Percentiles rank a stretch among this genome's conserved stretches.
These are phyloP conservation scores for Calonectris borealis DNA, from an alignment of 2,113 vertebrate genomes.

Conservation along the genomic window DNA sequence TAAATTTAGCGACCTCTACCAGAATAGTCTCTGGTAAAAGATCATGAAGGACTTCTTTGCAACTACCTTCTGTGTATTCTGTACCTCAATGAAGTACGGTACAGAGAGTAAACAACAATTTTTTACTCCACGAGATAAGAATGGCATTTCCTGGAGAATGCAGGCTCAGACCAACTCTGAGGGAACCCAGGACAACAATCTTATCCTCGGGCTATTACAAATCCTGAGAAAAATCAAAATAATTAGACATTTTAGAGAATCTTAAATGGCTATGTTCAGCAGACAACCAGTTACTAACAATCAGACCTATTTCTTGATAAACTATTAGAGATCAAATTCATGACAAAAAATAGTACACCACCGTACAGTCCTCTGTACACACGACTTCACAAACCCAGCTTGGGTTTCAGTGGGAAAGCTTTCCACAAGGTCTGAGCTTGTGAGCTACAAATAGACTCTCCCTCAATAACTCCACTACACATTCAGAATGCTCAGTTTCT, in stretches of 20 bases:
- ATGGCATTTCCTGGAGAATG: neutral
- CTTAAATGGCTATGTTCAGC: neutral
- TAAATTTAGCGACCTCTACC: neutral
- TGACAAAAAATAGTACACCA: neutral
- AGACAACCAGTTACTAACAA: neutral
- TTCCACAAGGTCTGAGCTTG: neutral
- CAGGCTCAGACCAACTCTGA: neutral
- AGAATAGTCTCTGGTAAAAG: neutral
- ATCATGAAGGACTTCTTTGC: neutral
- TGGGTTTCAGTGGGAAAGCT: neutral
- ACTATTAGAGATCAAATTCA: neutral
- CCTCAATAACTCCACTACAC: neutral
- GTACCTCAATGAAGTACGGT: neutral
- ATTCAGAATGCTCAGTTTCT: neutral
- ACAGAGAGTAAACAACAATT: neutral
- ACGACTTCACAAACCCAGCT: neutral
- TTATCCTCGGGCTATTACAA: neutral
- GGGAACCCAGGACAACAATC: neutral
- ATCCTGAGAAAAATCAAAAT: neutral
- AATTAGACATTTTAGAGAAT: neutral
- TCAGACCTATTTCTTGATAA: neutral
- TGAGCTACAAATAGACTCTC: neutral
- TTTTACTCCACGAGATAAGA: neutral
- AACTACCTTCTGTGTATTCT: neutral
- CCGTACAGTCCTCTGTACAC: neutral